Evolutionary conservation across 2,888 invertebrate species (phyloP), one percentile per base, ranked within the genome.

Genomic region (Synanthedon andrenaeformis): DNA sequence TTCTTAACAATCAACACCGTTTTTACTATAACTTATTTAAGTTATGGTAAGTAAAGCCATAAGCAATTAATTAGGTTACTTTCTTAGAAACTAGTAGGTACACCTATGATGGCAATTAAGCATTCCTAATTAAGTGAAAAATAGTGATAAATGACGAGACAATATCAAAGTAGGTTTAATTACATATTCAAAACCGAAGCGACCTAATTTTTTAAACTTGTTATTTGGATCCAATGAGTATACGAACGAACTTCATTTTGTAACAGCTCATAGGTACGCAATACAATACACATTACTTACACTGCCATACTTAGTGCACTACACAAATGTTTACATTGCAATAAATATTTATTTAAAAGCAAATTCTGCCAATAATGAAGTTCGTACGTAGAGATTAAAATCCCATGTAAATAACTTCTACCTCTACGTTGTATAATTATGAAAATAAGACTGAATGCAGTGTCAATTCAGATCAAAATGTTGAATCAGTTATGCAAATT

Each of bases 401-500:
- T 62, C 70, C 69, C 66, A 66, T 82, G 80, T 83, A 80, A 76
- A 84, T 82, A 81, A 75, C 67, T 35, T 35, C 69, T 82, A 82
- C 79, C 78, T 84, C 81, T 76, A 74, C 63, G 64, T 72, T 72
- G 70, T 70, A 35, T 35, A 35, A 35, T 70, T 72, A 78, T 73
- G 71, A 77, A 77, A 72, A 74, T 69, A 87, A 88, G 88, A 88
- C 88, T 88, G 88, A 88, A 84, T 82, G 82, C 82, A 70, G 79
- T 80, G 88, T 88, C 88, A 88, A 88, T 88, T 88, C 86, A 81
- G 83, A 76, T 70, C 70, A 65, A 49, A 49, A 49, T 19, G 17
- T 49, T 23, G 49, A 45, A 45, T 14, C 14, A 3, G 13, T 51
- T 51, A 3, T 28, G 35, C 6, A 35, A 23, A 23, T 35, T 35